These are phyloP conservation scores for Heterocephalus glaber DNA, from an alignment of 2,113 vertebrate species.

Conservation along the genomic window DNA sequence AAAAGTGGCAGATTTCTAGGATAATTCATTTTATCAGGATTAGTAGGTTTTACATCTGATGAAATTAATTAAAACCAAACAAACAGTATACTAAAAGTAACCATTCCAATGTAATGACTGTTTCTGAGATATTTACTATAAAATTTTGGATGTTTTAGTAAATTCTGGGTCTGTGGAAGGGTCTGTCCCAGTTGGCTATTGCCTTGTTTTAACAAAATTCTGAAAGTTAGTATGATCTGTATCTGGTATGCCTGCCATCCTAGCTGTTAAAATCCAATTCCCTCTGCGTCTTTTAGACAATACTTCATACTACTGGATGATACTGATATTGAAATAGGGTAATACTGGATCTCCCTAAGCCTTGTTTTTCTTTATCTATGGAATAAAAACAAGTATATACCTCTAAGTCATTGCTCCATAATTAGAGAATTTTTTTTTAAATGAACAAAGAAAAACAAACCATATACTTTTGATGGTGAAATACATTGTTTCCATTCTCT, in stretches of 20 bases:
- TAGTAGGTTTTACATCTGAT: background rate
- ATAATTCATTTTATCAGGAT: slow-evolving; percentile 3
- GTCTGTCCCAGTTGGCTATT: background rate
- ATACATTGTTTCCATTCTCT: background rate
- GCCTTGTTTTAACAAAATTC: background rate
- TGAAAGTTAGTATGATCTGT: background rate
- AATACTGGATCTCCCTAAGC: background rate
- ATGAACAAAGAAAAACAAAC: background rate
- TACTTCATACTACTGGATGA: background rate
- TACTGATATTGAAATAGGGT: background rate
- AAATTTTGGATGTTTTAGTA: background rate
- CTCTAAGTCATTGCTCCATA: background rate
- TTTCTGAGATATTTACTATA: background rate
- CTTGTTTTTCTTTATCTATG: background rate
- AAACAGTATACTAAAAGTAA: background rate
- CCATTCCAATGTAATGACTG: background rate
- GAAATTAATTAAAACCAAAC: background rate
- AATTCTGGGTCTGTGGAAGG: background rate
- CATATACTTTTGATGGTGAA: background rate
- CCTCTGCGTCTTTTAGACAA: background rate
- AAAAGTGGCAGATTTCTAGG: background rate
- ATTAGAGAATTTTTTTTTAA: background rate
- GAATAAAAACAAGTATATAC: background rate
- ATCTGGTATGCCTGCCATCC: background rate
- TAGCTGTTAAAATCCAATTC: background rate